A percentile compares a stretch with the other conserved stretches of the same genome.
Conservation (phyloP, 2,797 vertebrate genomes). For the Melopsittacus undulatus region DNA sequence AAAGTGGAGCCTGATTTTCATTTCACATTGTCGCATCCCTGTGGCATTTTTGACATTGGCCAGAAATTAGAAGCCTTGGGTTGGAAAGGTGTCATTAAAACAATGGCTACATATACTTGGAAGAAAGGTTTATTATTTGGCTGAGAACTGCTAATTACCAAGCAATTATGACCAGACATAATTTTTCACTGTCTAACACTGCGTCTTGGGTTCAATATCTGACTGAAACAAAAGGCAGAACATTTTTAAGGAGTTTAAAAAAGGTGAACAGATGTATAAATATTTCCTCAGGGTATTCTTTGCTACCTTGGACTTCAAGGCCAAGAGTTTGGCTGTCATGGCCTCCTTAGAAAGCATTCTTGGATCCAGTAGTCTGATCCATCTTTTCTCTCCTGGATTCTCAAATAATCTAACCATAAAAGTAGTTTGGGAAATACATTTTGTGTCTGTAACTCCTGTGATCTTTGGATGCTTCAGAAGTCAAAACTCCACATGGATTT, state of each 20-base stretch:
- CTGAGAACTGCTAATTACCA: conserved; percentile 44
- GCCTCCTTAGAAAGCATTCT: conserved; percentile 65
- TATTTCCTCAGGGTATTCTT: conserved; percentile 32
- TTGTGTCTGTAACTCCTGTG: conserved; percentile 38
- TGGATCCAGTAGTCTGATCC: conserved; percentile 6
- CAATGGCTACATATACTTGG: conserved; percentile 40
- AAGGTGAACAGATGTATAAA: neutral
- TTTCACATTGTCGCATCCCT: neutral
- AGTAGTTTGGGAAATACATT: conserved; percentile 9
- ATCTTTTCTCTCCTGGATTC: conserved; percentile 31
- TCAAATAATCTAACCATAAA: conserved; percentile 48
- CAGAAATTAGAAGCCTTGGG: neutral
- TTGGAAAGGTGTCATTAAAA: conserved; percentile 57
- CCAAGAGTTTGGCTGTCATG: neutral
- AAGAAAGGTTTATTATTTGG: conserved; percentile 46
- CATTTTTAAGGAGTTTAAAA: neutral
- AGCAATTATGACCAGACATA: conserved; percentile 29
- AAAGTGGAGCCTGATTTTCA: neutral
- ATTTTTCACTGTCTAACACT: conserved; percentile 17
- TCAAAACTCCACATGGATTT: conserved; percentile 50
- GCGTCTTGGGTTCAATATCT: conserved; percentile 28
- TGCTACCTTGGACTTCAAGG: conserved; percentile 22
- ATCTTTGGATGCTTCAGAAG: conserved; percentile 46
- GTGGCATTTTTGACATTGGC: neutral
- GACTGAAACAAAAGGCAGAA: conserved; percentile 20